Percentiles rank a stretch among this genome's conserved stretches.
Conservation (phyloP, 2,797 vertebrate species). For the Labeo calbasu region DNA sequence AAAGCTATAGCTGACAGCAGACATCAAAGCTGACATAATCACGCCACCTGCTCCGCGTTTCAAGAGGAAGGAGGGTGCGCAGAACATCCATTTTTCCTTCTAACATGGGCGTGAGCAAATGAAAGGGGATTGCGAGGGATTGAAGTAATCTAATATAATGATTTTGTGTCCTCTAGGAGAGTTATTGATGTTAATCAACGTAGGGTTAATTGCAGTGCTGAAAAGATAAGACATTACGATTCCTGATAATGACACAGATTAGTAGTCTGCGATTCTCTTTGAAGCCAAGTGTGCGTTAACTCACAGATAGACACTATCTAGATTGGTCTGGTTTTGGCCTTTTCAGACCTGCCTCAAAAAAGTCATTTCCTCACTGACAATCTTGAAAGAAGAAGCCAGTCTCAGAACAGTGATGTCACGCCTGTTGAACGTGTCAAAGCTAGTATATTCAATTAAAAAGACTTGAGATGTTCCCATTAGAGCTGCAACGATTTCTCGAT, state of each 20-base stretch:
- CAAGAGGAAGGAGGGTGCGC: not conserved
- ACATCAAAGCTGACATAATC: slow-evolving; percentile 22
- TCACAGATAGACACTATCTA: slow-evolving; percentile 16
- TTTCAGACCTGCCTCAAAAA: slow-evolving; percentile 15
- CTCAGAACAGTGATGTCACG: not conserved
- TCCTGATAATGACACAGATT: slow-evolving; percentile 41
- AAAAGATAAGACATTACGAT: slow-evolving; percentile 46
- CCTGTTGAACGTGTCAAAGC: not conserved
- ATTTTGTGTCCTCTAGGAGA: slow-evolving; percentile 66
- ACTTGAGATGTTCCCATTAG: not conserved
- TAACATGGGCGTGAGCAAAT: not conserved
- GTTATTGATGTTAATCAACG: slow-evolving; percentile 73
- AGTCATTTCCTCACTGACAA: slow-evolving; percentile 9
- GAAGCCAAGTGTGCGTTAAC: slow-evolving; percentile 15
- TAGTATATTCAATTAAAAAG: not conserved
- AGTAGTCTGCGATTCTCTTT: slow-evolving; percentile 16
- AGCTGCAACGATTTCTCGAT: no score
- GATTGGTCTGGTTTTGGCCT: slow-evolving; percentile 17
- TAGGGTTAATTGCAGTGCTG: slow-evolving; percentile 72
- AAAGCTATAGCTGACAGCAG: slow-evolving; percentile 16
- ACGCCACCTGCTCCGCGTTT: slow-evolving; percentile 25
- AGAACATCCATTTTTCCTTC: not conserved
- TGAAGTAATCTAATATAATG: slow-evolving; percentile 61
- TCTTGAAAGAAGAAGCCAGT: not conserved
- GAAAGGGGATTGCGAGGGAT: slow-evolving; percentile 9